Base-by-base conservation (phyloP, 1,140 invertebrate genomes). In the Drosophila guanche region DNA sequence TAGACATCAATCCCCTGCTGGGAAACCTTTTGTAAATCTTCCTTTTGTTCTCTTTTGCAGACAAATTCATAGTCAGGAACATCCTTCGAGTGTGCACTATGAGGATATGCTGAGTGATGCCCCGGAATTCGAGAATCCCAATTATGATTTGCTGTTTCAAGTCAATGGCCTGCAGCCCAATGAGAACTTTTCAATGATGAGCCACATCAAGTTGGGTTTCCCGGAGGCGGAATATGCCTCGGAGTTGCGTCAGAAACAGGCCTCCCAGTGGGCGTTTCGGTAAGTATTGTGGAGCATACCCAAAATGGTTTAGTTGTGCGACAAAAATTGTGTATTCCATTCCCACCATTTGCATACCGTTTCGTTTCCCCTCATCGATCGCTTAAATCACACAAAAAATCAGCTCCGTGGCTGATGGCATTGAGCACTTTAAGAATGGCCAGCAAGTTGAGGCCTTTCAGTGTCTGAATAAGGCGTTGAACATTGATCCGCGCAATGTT, bases 381-480 rank as follows among this genome's bases (percentile, higher is more conserved):
- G 5, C 8, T 16, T 8, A 41, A 20, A 20, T 20, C 27, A 50
- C 27, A 23, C 22, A 50, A 25, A 50, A 37, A 37, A 37, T 76
- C 80, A 95, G 96, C 81, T 97, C 95, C 88, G 97, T 98, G 20
- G 96, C 96, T 33, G 96, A 98, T 92, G 98, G 98, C 62, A 98
- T 99, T 75, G 95, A 96, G 89, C 95, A 97, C 93, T 98, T 98
- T 92, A 99, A 98, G 92, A 94, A 95, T 58, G 97, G 97, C 42
- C 94, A 96, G 83, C 95, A 97, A 86, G 94, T 96, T 4, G 97
- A 99, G 93, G 98, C 98, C 42, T 98, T 98, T 92, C 97, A 98
- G 90, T 97, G 97, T 88, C 93, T 99, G 1, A 99, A 98, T 92
- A 97, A 97, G 92, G 97, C 97, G 2, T 92, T 99, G 2, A 96